Conservation (phyloP, 2,797 vertebrate species). For the Darevskia nairensis region DNA sequence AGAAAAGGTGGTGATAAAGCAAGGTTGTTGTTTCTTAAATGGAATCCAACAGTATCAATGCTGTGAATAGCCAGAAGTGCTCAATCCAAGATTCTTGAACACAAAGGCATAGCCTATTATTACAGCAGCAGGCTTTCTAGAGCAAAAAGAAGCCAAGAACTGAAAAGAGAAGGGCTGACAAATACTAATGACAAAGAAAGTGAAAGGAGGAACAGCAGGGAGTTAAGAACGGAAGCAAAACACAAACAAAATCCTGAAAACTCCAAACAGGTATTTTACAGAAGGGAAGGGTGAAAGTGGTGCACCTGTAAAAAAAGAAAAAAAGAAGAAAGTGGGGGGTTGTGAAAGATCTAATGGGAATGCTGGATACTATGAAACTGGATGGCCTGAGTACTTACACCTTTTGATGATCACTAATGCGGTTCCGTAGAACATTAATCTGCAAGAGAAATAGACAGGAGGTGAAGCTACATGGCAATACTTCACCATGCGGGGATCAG, state of each 20-base stretch:
- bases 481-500: rapidly evolving
- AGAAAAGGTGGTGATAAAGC: not conserved
- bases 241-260: not conserved
- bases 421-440: constrained; percentile 94
- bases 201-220: no score
- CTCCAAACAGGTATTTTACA: not conserved
- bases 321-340: not conserved
- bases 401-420: constrained; percentile 95
- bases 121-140: not conserved
- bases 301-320: not conserved
- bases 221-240: not conserved
- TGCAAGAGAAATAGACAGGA: constrained; percentile 71
- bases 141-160: not conserved
- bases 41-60: not conserved
- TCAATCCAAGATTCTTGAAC: not conserved
- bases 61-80: not conserved
- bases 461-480: not conserved
- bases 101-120: not conserved
- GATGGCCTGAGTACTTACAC: constrained; percentile 78
- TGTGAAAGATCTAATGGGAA: rapidly evolving
- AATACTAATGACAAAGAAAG: not conserved
- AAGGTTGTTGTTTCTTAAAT: not conserved
- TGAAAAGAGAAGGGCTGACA: not conserved
- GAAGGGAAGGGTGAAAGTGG: not conserved
- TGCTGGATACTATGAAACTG: not conserved